Evolutionary conservation across 2,113 vertebrate genomes (phyloP).

Genomic region (Triplophysa siluroides): DNA sequence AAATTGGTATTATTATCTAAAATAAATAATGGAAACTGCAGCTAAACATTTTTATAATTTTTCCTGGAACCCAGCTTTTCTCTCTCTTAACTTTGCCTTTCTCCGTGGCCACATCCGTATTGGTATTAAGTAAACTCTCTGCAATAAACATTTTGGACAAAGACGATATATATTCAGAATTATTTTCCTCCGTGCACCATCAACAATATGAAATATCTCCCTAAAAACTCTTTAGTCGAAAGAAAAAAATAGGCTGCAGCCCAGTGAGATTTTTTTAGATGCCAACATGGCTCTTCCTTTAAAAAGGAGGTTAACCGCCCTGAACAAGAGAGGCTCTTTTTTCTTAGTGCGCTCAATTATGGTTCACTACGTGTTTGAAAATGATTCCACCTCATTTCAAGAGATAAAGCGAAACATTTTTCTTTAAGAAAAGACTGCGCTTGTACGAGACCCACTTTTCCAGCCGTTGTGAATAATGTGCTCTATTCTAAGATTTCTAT

Average conservation of each 20-base stretch:
- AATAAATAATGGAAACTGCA: too few relatives aligned
- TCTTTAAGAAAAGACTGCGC: not conserved
- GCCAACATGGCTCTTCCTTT: not conserved
- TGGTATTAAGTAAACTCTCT: too few relatives aligned
- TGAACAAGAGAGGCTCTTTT: not conserved
- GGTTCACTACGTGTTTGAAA: not conserved
- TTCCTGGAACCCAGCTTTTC: too few relatives aligned
- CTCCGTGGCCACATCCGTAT: too few relatives aligned
- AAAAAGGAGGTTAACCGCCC: constrained; percentile 1
- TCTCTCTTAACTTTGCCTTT: too few relatives aligned
- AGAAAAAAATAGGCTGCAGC: not conserved
- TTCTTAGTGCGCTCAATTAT: not conserved
- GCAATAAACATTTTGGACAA: too few relatives aligned
- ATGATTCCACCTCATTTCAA: not conserved
- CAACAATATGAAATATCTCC: not conserved
- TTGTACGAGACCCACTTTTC: not conserved
- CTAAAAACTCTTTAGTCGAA: not conserved
- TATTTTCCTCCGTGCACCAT: not conserved
- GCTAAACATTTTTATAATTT: too few relatives aligned
- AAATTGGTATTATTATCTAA: too few relatives aligned
- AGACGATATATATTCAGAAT: too few relatives aligned
- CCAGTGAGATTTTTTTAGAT: not conserved
- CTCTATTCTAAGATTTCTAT: too few relatives aligned
- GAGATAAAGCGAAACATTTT: not conserved
- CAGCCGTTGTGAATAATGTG: not conserved